A percentile compares a stretch with the other conserved stretches of the same genome.
Conservation (phyloP, 2,888 invertebrate genomes). For the Pandemis cinnamomeana region DNA sequence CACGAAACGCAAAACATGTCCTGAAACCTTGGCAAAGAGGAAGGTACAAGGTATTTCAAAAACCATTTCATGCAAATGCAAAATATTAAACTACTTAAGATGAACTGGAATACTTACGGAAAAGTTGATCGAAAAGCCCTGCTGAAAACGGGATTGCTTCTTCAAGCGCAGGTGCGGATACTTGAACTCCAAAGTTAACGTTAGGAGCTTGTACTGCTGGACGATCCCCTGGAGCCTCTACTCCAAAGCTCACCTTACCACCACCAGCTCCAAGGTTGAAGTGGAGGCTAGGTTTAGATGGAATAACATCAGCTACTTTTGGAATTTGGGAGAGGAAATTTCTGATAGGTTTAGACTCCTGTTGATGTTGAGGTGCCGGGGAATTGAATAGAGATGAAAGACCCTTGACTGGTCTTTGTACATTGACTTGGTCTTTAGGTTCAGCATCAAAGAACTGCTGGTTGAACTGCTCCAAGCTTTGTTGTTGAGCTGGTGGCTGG, state of each 20-base stretch:
- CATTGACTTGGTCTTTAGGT: neutral
- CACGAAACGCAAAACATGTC: too few species aligned
- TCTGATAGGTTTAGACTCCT: neutral
- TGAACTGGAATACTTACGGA: neutral
- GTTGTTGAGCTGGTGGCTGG: neutral
- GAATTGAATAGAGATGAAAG: neutral
- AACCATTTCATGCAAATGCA: too few species aligned
- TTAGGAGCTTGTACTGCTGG: neutral
- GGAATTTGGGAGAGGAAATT: neutral
- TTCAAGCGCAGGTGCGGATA: neutral
- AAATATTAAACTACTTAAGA: too few species aligned
- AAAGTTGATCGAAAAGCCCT: neutral
- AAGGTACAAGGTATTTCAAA: too few species aligned
- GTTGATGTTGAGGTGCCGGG: too few species aligned
- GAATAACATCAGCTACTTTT: neutral
- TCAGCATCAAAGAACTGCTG: neutral
- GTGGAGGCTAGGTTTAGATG: neutral
- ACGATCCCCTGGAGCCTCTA: neutral
- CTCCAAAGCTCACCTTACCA: neutral
- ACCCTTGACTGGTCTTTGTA: neutral
- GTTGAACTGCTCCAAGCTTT: neutral
- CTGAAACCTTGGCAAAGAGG: too few species aligned
- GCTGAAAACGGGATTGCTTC: neutral
- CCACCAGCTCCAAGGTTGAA: slow-evolving; percentile 1
- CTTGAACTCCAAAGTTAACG: neutral